Base-by-base conservation (phyloP, 35 echinoderm and acorn worm genomes). In the Acanthaster planci region DNA sequence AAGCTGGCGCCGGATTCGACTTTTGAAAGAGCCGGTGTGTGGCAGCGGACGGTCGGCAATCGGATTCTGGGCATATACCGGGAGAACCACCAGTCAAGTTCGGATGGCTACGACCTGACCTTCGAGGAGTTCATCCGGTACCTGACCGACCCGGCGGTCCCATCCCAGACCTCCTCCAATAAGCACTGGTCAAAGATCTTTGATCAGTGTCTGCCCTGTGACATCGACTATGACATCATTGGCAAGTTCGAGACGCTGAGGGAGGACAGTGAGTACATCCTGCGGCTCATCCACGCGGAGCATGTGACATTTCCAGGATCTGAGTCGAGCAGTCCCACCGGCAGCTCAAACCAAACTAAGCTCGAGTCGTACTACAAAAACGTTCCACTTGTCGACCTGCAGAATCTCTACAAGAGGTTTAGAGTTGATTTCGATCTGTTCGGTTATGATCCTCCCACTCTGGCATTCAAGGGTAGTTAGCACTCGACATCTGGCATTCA, bases 201-300 rank as follows among this genome's bases (percentile, higher is more conserved):
- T 55, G 37, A 84, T 9, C 80, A 81, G 29, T 97, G 95, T 39
- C 50, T 77, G 31, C 95, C 95, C 0, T 97, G 95, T 80, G 86
- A 93, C 57, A 84, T 97, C 9, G 75, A 93, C 47, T 97, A 97
- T 83, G 92, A 93, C 51, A 40, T 97, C 47, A 83, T 97, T 26
- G 95, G 95, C 0, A 93, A 91, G n/a, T 93, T 97, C 85, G 95
- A 97, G 86, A 97, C 88, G 30, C 40, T 97, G 2, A 34, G 90
- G 16, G 84, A 87, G 19, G 95, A 97, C 84, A 39, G 91, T 19
- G 55, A 90, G 6, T 93, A 90, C 44, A 86, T 97, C 29, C 57
- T 97, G 19, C 87, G 52, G 21, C 53, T 88, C 8, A 83, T 78
- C 21, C 85, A 78, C 7, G 64, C 58, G 15, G 37, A 85, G 9